Percentiles rank a stretch among this genome's conserved stretches.
phyloP scores from a whole-genome alignment of 2,113 vertebrate species.

The Phycodurus eques region DNA sequence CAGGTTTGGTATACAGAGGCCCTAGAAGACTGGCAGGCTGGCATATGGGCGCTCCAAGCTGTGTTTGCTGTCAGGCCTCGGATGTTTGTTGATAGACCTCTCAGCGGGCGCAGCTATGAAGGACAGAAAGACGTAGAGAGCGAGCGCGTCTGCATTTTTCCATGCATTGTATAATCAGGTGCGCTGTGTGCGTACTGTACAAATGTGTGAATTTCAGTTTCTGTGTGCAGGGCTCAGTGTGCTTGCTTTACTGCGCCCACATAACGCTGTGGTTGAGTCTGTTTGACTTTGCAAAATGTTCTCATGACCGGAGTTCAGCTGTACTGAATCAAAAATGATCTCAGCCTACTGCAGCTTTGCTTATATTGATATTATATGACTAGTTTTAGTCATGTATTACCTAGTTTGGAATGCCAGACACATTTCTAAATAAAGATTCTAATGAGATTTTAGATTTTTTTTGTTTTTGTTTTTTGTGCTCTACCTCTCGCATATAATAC shows the following conservation, averaged over 20 bases:
- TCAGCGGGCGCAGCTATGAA: conserved; percentile 9
- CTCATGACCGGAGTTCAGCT: conserved; percentile 14
- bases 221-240: conserved; percentile 24
- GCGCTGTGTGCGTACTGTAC: conserved; percentile 26
- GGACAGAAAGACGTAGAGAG: conserved; percentile 7
- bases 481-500: not conserved
- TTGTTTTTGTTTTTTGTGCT: not conserved
- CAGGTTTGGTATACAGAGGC: conserved; percentile 63
- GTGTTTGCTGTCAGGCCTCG: conserved; percentile 67
- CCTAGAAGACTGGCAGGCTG: conserved; percentile 59
- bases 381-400: conserved; percentile 4
- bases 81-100: conserved; percentile 52
- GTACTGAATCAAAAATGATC: not conserved
- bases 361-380: conserved; percentile 11
- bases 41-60: conserved; percentile 55
- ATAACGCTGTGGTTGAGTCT: conserved; percentile 25
- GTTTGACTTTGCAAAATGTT: conserved; percentile 40
- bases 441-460: not conserved
- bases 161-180: conserved; percentile 50
- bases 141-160: conserved; percentile 12
- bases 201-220: conserved; percentile 24
- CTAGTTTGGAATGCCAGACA: not conserved
- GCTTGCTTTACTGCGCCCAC: conserved; percentile 31
- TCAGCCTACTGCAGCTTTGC: not conserved
- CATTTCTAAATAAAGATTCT: not conserved